A percentile compares a stretch with the other conserved stretches of the same genome.
phyloP scores from a whole-genome alignment of 2,113 vertebrate genomes.

The Cyanocitta stelleri region DNA sequence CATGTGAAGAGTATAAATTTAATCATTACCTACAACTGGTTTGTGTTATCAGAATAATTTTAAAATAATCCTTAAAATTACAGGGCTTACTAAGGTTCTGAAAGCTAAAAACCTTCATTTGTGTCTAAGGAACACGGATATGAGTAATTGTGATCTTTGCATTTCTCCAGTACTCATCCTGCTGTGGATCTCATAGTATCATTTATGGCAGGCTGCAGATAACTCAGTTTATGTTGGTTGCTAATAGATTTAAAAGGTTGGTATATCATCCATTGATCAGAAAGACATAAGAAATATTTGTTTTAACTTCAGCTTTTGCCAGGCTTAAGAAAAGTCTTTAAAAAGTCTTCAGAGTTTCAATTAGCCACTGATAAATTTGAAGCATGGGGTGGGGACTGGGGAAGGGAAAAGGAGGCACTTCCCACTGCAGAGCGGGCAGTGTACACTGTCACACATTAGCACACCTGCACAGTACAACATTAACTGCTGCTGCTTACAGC shows the following conservation, averaged over 20 bases:
- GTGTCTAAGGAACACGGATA: not conserved
- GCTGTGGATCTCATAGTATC: not conserved
- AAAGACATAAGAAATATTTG: not conserved
- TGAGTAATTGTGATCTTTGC: not conserved
- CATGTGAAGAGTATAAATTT: not conserved
- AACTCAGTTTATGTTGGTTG: not conserved
- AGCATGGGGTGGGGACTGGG: accelerated
- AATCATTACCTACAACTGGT: slow-evolving; percentile 26
- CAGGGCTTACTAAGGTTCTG: not conserved
- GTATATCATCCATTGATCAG: not conserved
- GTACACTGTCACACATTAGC: not conserved
- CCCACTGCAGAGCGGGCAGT: not conserved
- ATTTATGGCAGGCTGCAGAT: not conserved
- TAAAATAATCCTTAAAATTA: slow-evolving; percentile 34
- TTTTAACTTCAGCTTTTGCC: not conserved
- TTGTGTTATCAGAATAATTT: slow-evolving; percentile 36
- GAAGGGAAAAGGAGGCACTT: not conserved
- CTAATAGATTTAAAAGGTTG: not conserved
- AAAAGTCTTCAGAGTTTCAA: not conserved
- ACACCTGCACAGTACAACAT: not conserved
- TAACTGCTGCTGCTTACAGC: not conserved
- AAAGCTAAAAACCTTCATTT: not conserved
- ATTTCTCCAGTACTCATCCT: not conserved
- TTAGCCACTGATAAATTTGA: not conserved
- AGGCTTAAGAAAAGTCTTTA: not conserved